Conservation (phyloP, 2,113 vertebrate species). For the Sporophila hypoxantha region DNA sequence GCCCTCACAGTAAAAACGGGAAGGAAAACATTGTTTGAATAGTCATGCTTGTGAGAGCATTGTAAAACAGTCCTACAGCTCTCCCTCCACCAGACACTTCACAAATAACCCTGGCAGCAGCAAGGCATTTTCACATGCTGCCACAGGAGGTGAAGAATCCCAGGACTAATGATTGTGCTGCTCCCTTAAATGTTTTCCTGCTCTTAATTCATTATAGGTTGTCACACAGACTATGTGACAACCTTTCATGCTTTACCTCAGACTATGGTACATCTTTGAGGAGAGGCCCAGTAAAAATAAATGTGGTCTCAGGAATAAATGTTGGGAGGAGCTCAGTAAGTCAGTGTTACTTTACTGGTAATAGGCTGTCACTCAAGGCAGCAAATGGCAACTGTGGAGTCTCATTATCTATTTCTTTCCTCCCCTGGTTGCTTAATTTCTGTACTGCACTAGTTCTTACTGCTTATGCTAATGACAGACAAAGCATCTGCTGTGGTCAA, state of each 20-base stretch:
- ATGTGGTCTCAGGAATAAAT: background rate
- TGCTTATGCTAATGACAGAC: background rate
- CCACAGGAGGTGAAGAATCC: background rate
- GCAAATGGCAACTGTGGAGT: background rate
- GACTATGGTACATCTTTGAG: background rate
- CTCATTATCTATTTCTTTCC: background rate
- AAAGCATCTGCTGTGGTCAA: background rate
- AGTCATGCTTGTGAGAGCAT: accelerated
- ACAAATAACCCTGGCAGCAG: background rate
- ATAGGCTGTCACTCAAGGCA: background rate
- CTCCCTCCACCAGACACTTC: background rate
- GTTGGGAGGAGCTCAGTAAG: background rate
- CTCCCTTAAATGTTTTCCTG: background rate
- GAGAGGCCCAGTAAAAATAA: background rate
- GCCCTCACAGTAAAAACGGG: background rate
- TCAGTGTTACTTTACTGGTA: background rate
- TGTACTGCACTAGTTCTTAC: background rate
- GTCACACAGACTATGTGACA: background rate
- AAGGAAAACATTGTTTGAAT: background rate
- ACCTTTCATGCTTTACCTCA: background rate
- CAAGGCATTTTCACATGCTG: background rate
- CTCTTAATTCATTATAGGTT: background rate
- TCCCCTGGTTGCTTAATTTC: background rate
- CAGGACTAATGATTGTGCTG: background rate
- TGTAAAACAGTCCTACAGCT: background rate